phyloP scores from a whole-genome alignment of 1,140 invertebrate genomes.

The Caerostris darwini region DNA sequence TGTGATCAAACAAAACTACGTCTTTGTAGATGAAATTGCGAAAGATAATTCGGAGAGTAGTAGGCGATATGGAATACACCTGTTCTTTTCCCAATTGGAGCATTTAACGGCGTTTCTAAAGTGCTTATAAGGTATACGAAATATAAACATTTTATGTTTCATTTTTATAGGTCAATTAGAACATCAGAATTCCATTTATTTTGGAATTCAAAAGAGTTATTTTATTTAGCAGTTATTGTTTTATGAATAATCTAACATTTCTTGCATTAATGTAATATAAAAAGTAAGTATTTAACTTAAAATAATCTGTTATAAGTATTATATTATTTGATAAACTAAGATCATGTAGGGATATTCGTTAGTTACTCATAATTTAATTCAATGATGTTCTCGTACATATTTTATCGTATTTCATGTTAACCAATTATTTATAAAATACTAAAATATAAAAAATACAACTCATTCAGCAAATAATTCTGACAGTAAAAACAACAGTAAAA shows the following conservation, averaged over 20 bases:
- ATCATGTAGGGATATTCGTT: too few relatives aligned
- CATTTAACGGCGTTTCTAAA: background rate
- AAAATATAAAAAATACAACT: too few relatives aligned
- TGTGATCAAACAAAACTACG: constrained; percentile 29
- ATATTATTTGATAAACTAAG: too few relatives aligned
- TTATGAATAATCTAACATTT: background rate
- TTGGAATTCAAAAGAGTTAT: background rate
- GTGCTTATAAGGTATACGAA: background rate
- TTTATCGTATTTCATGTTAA: too few relatives aligned
- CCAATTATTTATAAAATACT: too few relatives aligned
- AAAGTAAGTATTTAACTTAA: too few relatives aligned
- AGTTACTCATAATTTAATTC: too few relatives aligned
- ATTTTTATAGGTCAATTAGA: background rate
- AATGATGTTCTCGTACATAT: too few relatives aligned
- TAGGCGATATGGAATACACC: background rate
- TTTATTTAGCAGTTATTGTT: background rate
- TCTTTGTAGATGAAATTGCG: background rate
- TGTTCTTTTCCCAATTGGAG: background rate
- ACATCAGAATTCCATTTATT: background rate
- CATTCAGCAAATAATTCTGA: too few relatives aligned
- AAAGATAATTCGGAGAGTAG: background rate
- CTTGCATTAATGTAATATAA: too few relatives aligned
- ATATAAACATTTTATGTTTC: background rate
- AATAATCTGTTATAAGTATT: too few relatives aligned
- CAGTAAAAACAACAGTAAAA: too few relatives aligned